A percentile compares a stretch with the other conserved stretches of the same genome.
phyloP scores from a whole-genome alignment of 2,888 invertebrate species.

The Timema podura region DNA sequence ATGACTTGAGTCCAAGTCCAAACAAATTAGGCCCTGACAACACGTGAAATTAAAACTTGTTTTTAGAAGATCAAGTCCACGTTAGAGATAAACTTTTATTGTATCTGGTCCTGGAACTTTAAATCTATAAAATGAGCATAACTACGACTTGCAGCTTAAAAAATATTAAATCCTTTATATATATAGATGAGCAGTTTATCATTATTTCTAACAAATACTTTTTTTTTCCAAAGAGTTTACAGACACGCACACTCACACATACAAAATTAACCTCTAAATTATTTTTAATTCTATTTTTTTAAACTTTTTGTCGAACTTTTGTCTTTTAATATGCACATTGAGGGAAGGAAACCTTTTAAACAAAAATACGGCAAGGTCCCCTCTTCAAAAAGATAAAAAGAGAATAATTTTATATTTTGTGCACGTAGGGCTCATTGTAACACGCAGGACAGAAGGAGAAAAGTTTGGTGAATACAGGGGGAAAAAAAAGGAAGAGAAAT shows the following conservation, averaged over 20 bases:
- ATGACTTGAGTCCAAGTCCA: no score
- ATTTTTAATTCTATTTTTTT: neutral
- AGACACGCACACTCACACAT: neutral
- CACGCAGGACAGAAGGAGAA: neutral
- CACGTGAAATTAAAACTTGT: no score
- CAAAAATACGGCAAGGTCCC: constrained; percentile 10
- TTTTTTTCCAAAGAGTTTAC: neutral
- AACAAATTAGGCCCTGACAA: no score
- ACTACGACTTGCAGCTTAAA: no score
- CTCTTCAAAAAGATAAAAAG: constrained; percentile 1
- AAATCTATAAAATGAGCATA: no score
- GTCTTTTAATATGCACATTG: constrained; percentile 9
- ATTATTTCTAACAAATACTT: no score
- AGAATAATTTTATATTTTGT: constrained; percentile 10
- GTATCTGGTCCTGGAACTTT: no score
- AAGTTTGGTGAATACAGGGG: neutral
- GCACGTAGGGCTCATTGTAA: constrained; percentile 10
- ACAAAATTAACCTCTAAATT: neutral
- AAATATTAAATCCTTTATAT: no score
- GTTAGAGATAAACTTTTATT: no score
- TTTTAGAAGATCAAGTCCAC: no score
- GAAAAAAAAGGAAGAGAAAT: neutral
- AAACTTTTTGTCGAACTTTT: neutral
- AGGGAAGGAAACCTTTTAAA: constrained; percentile 12
- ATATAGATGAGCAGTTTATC: no score